Evolutionary conservation across 1,140 invertebrate species (phyloP), one percentile per base, ranked within the genome.

Genomic region (Scaptomyza hsui): DNA sequence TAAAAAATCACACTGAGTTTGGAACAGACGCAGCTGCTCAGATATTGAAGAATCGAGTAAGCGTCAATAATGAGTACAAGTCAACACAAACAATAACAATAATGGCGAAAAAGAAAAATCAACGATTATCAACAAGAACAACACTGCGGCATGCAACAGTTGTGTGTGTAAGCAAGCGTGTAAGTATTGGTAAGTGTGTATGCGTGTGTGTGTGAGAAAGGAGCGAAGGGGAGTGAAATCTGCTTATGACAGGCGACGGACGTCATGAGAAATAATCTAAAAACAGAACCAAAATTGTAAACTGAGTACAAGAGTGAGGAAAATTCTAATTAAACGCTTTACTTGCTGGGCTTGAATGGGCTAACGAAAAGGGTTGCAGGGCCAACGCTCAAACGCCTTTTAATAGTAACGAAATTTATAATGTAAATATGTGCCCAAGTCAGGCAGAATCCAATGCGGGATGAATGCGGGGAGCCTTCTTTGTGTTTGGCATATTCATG

Each of bases 111-210:
- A 29, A 83, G n/a, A n/a, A n/a, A n/a, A n/a, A n/a, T n/a, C n/a
- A n/a, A 78, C 42, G 57, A 75, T 52, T 72, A 53, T 41, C 41
- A 75, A 75, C 75, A 63, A 41, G 12, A 24, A 48, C 29, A 55
- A 48, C 16, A 41, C 41, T 44, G 61, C 6, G 44, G 39, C 69
- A 80, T 86, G 80, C 80, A 83, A 83, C 80, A 80, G 73, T 80
- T 85, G 32, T 10, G 39, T 42, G 16, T 41, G 57, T 56, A 37
- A n/a, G 12, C 32, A 37, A n/a, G 12, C 12, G 12, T 37, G 12
- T n/a, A 37, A n/a, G 12, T 37, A 5, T 37, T 37, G 12, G 21
- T 59, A 13, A 52, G 45, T 29, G 6, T 5, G 19, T 19, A 13
- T 62, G 12, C 32, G 37, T 21, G 37, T 44, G 13, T 35, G n/a